Evolutionary conservation across 2,113 vertebrate species (phyloP), one percentile per base, ranked within the genome.

Genomic region (Arvicanthis niloticus): DNA sequence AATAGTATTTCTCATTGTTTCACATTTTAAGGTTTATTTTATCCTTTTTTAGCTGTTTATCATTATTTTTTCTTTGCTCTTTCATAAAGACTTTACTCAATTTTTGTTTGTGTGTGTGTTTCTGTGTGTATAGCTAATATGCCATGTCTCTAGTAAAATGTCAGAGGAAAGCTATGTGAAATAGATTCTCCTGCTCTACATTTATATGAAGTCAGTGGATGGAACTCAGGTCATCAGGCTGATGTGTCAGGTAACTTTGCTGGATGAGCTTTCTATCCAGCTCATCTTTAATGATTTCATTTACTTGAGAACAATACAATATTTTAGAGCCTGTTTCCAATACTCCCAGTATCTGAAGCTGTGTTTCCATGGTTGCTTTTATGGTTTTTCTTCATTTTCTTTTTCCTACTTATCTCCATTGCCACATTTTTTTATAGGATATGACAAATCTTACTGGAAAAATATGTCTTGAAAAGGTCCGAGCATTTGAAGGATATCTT

Each of bases 391-490:
- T 82, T 62, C 29, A 13, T 62, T 84, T 67, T 34, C 40, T 7
- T 45, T 34, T 45, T 3, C 65, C 40, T 21, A 45, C 26, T 65
- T 85, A 45, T 85, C 2, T 65, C 37, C 12, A 26, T 95, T 70
- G 7, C 48, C 40, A 93, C 34, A 65, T 42, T 89, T 88, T 87
- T n/a, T 92, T 45, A 87, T 68, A 24, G 3, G 10, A 73, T 42
- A 45, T 4, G 21, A 75, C 12, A 92, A 26, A 48, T 3, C 26
- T 5, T 56, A 3, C 16, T 81, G 60, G 22, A 58, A 97, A 78
- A 95, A 40, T 75, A 76, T 56, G 73, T 90, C 31, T 48, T 91
- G 12, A 81, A 87, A 76, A 70, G 89, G 29, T 40, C n/a, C 65
- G 40, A 86, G 15, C 4, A 89, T 42, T 62, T 82, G 1, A 3